A percentile compares a stretch with the other conserved stretches of the same genome.
Evolutionary conservation across 2,888 invertebrate species (phyloP).

Genomic region (Trisateles emortualis): DNA sequence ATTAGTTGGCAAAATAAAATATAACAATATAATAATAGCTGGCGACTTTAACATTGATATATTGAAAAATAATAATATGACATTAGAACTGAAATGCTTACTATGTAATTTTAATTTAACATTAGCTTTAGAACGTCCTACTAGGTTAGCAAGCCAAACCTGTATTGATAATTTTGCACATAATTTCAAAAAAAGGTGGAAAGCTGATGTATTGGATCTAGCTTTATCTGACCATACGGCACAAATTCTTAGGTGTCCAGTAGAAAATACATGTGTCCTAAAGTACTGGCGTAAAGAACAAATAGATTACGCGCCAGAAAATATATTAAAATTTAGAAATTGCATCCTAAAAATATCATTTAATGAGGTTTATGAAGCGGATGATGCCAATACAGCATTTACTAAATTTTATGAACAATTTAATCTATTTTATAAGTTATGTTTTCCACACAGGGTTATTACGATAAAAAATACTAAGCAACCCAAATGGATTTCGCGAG

Average conservation of each 20-base stretch:
- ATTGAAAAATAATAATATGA: neutral
- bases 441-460: neutral
- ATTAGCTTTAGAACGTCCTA: neutral
- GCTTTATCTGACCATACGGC: neutral
- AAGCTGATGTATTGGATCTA: neutral
- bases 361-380: neutral
- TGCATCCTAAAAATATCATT: neutral
- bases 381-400: neutral
- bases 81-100: constrained; percentile 2
- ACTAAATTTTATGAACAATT: neutral
- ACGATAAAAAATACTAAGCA: too few relatives aligned
- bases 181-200: neutral
- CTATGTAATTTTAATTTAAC: neutral
- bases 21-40: constrained; percentile 1
- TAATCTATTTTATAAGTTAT: neutral
- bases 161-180: constrained; percentile 1
- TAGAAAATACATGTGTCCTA: neutral
- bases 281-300: neutral
- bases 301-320: neutral
- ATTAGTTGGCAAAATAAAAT: neutral
- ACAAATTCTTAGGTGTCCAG: neutral
- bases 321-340: neutral
- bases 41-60: neutral
- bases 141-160: neutral
- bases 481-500: too few relatives aligned